phyloP scores from a whole-genome alignment of 2,888 invertebrate genomes.

The Drosophila setosimentum region DNA sequence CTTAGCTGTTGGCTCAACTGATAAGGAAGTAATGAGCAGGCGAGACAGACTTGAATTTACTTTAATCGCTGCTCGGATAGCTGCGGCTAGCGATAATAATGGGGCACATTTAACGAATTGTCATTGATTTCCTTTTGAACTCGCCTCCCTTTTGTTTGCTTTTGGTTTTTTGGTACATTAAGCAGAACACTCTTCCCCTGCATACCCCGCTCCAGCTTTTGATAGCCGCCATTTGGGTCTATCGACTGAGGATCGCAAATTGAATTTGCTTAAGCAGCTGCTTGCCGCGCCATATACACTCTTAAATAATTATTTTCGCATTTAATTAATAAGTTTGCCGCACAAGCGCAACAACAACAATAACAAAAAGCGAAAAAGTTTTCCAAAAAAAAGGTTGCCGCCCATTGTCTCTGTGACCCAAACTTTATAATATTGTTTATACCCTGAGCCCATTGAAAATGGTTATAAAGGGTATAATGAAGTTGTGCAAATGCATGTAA shows the following conservation, averaged over 20 bases:
- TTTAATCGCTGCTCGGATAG: constrained; percentile 60
- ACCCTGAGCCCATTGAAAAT: background rate
- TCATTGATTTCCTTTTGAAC: constrained; percentile 78
- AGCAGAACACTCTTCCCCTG: constrained; percentile 17
- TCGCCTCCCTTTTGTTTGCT: constrained; percentile 57
- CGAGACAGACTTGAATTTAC: constrained; percentile 47
- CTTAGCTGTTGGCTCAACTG: constrained; percentile 51
- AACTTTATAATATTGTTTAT: constrained; percentile 48
- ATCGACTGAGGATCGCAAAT: constrained; percentile 63
- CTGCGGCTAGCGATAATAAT: constrained; percentile 47
- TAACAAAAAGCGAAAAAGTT: constrained; percentile 31
- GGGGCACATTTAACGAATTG: constrained; percentile 64
- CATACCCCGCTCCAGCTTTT: background rate
- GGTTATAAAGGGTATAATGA: background rate
- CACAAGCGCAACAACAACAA: constrained; percentile 26
- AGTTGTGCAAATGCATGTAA: background rate
- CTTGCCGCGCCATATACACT: constrained; percentile 19
- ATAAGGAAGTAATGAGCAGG: constrained; percentile 54
- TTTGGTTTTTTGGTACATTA: constrained; percentile 63
- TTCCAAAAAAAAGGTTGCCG: constrained; percentile 41
- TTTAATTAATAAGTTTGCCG: constrained; percentile 74
- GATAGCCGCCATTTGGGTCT: constrained; percentile 1
- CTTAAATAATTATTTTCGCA: constrained; percentile 64
- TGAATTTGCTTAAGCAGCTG: constrained; percentile 62
- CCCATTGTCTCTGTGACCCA: constrained; percentile 46